Evolutionary conservation across 2,113 vertebrate genomes (phyloP).

Genomic region (Halichoerus grypus): DNA sequence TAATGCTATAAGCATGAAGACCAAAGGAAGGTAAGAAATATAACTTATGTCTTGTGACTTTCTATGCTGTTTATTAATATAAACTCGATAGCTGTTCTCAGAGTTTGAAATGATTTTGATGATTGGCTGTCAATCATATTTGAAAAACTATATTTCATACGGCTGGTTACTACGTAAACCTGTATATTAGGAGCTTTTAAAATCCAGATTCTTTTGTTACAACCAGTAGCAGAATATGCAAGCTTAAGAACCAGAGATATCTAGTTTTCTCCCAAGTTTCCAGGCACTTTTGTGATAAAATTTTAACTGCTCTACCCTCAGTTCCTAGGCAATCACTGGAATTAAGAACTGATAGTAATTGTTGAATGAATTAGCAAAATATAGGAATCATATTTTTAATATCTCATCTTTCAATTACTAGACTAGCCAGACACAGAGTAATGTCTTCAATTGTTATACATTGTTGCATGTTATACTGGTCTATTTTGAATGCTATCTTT

Average conservation of each 20-base stretch:
- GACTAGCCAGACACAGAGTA: background rate
- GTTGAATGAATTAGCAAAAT: background rate
- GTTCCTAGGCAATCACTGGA: background rate
- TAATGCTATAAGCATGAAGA: slow-evolving; percentile 63
- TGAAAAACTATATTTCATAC: slow-evolving; percentile 32
- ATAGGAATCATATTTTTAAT: background rate
- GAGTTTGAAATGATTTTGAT: slow-evolving; percentile 50
- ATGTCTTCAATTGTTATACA: background rate
- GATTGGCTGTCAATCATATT: background rate
- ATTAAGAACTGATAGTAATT: background rate
- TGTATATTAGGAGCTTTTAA: background rate
- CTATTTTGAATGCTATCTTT: background rate
- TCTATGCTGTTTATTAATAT: slow-evolving; percentile 39
- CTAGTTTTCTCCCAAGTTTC: background rate
- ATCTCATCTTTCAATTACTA: background rate
- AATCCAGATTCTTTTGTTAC: background rate
- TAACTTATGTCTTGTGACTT: background rate
- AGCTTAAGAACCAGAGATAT: background rate
- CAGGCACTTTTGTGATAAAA: background rate
- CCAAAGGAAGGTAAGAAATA: background rate
- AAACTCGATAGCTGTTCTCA: background rate
- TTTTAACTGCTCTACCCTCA: background rate
- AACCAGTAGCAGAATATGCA: background rate
- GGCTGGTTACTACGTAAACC: background rate
- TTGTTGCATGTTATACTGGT: background rate